Evolutionary conservation across 2,888 invertebrate genomes (phyloP).

Genomic region (Oasisia sp.): DNA sequence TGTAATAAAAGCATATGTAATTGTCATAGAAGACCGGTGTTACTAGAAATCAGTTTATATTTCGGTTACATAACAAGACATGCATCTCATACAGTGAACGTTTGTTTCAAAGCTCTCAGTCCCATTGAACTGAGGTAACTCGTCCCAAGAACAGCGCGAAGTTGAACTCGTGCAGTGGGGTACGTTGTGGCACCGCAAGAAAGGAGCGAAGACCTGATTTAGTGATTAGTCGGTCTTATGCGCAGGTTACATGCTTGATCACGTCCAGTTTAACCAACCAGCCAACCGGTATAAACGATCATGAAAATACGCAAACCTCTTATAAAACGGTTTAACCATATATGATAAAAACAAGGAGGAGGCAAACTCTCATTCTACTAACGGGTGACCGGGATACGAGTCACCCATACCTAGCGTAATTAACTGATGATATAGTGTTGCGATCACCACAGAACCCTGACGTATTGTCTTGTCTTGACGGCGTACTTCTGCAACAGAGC

Average conservation of each 20-base stretch:
- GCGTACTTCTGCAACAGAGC: background rate
- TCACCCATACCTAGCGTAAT: background rate
- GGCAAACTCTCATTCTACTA: background rate
- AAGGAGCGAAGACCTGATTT: background rate
- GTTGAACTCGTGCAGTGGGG: background rate
- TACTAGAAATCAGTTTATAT: background rate
- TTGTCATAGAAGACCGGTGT: background rate
- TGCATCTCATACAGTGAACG: background rate
- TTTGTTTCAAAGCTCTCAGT: background rate
- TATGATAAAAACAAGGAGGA: background rate
- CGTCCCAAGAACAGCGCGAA: background rate
- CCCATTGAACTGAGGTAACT: background rate
- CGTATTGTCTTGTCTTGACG: background rate
- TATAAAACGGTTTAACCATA: slow-evolving; percentile 8
- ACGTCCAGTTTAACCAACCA: background rate
- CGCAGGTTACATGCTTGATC: background rate
- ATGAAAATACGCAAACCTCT: background rate
- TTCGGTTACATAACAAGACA: background rate
- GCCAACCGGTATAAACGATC: background rate
- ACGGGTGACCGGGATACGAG: background rate
- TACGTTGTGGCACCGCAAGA: background rate
- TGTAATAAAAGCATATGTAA: background rate
- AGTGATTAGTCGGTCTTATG: background rate
- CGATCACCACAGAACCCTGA: background rate
- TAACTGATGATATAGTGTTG: background rate